Base-by-base conservation (phyloP, 2,888 invertebrate genomes). In the Cephonodes hylas region DNA sequence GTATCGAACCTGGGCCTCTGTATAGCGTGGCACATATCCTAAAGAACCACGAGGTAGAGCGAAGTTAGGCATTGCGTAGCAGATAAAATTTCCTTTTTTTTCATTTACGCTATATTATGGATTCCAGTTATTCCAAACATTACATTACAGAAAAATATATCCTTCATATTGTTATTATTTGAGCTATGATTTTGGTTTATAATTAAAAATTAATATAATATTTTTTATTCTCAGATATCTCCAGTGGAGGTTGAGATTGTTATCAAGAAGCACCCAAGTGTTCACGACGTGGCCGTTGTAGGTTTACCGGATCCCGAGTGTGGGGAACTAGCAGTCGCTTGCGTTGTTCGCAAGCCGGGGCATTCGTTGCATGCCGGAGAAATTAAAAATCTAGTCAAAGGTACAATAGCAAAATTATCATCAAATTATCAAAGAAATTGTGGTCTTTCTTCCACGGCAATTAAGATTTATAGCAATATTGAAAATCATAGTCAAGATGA, bases 241-340 rank as follows among this genome's bases (percentile, higher is more conserved):
- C 79, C 81, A 8, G 46, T 70, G 22, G 80, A 79, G 68, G 18
- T 79, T 0, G 80, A 80, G 45, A 59, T 34, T 0, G 73, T 82
- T 3, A 84, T 86, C 60, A 68, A 64, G 10, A 66, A 70, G 20
- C 86, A 86, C 42, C 83, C 87, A 2, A 81, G 74, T 0, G 85
- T 88, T 0, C 56, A 71, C 2, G 80, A 85, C 27, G 87, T 78
- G 18, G 84, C 75, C 0, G 85, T 87, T 22, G 81, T 78, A 0
- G 78, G 82, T 8, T 69, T 86, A 25, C 73, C 77, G 0, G 81
- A 86, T 59, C 63, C 60, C 1, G 79, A 79, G 46, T 73, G 72
- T 13, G 86, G 86, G 0, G 86, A 87, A 1, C 71, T 87, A 34
- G 79, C 81, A 0, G 78, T 83, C 0, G 87, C 88, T 0, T 86